Percentiles rank a stretch among this genome's conserved stretches.
These are phyloP conservation scores for Phyllotreta striolata DNA, from an alignment of 2,888 invertebrate species.

Conservation along the genomic window DNA sequence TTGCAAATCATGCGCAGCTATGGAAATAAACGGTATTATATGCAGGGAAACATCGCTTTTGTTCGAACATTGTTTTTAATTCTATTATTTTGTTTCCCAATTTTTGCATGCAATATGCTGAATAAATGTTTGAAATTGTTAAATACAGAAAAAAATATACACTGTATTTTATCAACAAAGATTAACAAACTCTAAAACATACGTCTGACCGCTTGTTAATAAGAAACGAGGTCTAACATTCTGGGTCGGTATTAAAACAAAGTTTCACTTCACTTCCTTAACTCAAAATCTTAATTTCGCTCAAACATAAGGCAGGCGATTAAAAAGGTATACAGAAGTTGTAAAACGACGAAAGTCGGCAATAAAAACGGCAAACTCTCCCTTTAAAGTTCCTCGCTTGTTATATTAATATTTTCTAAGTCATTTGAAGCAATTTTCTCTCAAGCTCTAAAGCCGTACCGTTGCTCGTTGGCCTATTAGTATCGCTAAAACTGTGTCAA, in stretches of 20 bases:
- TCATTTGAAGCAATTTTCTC: conserved; percentile 28
- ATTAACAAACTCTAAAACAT: neutral
- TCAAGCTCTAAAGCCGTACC: conserved; percentile 16
- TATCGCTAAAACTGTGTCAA: too few species aligned
- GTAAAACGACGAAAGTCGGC: conserved; percentile 8
- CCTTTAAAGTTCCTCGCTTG: conserved; percentile 23
- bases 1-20: too few species aligned
- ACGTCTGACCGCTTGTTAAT: conserved; percentile 3
- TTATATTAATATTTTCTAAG: conserved; percentile 33
- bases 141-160: too few species aligned
- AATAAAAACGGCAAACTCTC: conserved; percentile 17
- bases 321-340: conserved; percentile 14
- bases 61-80: too few species aligned
- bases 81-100: too few species aligned
- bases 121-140: too few species aligned
- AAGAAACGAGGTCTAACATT: neutral
- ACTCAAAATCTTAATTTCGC: conserved; percentile 16
- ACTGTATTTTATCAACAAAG: too few species aligned
- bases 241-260: conserved; percentile 6
- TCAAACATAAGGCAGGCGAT: conserved; percentile 9
- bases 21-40: too few species aligned
- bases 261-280: neutral
- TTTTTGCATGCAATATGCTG: too few species aligned
- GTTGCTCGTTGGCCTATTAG: too few species aligned
- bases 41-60: too few species aligned